phyloP scores from a whole-genome alignment of 2,113 vertebrate genomes.

The Bujurquina vittata region DNA sequence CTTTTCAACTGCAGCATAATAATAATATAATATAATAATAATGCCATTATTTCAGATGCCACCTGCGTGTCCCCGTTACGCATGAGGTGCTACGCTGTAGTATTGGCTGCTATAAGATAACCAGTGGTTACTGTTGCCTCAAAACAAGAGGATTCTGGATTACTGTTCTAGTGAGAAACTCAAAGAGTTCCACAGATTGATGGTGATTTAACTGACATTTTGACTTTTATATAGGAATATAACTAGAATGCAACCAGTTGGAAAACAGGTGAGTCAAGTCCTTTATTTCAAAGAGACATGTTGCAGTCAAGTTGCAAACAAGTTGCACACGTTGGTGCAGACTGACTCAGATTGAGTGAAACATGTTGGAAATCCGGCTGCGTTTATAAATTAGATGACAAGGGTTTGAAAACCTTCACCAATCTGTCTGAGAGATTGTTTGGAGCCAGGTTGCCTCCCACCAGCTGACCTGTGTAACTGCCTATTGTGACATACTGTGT shows the following conservation, averaged over 20 bases:
- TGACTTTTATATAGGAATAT: background rate
- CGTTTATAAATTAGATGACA: background rate
- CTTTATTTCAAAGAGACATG: background rate
- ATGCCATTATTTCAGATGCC: background rate
- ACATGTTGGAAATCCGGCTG: background rate
- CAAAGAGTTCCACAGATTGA: background rate
- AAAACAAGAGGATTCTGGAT: too few relatives aligned
- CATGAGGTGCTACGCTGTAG: background rate
- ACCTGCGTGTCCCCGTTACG: background rate
- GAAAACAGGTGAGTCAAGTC: background rate
- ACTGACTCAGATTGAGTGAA: background rate
- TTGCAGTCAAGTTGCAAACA: background rate
- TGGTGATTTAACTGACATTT: background rate
- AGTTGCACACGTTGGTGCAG: background rate
- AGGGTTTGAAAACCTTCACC: background rate
- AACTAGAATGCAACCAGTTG: background rate
- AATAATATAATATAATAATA: too few relatives aligned
- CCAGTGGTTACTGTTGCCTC: too few relatives aligned
- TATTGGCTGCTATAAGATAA: too few relatives aligned
- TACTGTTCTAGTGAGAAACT: background rate
- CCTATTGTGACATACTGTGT: background rate
- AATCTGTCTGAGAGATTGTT: background rate
- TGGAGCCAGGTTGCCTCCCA: background rate
- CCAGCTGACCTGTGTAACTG: background rate
- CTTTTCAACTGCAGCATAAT: background rate